phyloP scores from a whole-genome alignment of 92 coral and sea anemone genomes.

The Porites lobata region DNA sequence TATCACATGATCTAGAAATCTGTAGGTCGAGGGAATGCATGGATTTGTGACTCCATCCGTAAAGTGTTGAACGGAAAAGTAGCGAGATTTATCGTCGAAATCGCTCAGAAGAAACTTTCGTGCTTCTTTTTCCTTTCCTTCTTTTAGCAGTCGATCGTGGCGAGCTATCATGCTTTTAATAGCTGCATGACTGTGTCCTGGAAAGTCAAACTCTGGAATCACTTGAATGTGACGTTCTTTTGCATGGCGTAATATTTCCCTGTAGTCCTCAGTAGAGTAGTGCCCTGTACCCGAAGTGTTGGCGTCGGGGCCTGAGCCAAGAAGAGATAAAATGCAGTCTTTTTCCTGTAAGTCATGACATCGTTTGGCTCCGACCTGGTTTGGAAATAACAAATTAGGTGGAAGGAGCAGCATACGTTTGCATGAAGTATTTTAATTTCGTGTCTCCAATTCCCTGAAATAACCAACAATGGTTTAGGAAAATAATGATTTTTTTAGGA shows the following conservation, averaged over 20 bases:
- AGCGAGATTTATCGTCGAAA: conserved; percentile 69
- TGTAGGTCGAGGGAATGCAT: conserved; percentile 81
- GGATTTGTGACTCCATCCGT: conserved; percentile 81
- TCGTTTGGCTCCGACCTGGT: conserved; percentile 88
- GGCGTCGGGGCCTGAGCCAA: conserved; percentile 87
- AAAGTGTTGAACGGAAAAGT: conserved; percentile 78
- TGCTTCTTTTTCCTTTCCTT: conserved; percentile 41
- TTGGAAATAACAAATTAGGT: neutral
- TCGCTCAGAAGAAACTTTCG: conserved; percentile 68
- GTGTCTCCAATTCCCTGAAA: too few species aligned
- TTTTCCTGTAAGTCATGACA: conserved; percentile 78
- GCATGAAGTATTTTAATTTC: too few species aligned
- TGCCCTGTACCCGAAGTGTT: conserved; percentile 72
- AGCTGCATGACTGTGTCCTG: conserved; percentile 86
- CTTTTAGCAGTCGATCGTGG: conserved; percentile 36
- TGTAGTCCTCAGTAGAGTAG: conserved; percentile 82
- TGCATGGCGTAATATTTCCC: conserved; percentile 83
- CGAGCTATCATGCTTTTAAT: conserved; percentile 83
- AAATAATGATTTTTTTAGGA: too few species aligned
- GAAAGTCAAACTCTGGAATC: conserved; percentile 92
- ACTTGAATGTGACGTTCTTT: conserved; percentile 78
- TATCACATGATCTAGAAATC: conserved; percentile 67
- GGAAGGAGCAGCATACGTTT: neutral
- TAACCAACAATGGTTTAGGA: too few species aligned
- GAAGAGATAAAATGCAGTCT: conserved; percentile 78